A percentile compares a stretch with the other conserved stretches of the same genome.
phyloP scores from a whole-genome alignment of 2,797 vertebrate species.

The Melanotaenia parkinsoni region DNA sequence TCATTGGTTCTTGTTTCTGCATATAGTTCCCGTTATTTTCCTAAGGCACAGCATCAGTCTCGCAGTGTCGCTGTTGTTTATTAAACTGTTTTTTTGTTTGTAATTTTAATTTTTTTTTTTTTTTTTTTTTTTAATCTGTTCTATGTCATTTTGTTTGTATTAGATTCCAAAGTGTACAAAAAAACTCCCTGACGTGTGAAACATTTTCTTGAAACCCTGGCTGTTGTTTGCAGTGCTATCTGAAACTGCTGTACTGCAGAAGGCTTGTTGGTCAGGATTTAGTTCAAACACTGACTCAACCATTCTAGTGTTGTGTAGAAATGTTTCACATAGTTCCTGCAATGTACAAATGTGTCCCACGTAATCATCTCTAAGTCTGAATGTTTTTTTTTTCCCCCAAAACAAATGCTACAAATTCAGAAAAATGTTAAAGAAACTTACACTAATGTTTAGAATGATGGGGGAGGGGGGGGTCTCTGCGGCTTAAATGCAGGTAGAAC shows the following conservation, averaged over 20 bases:
- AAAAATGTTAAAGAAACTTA: not conserved
- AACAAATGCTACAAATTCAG: not conserved
- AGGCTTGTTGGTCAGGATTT: not conserved
- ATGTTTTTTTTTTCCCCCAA: not conserved
- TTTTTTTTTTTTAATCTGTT: not conserved
- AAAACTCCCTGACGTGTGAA: not conserved
- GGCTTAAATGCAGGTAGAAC: slow-evolving; percentile 5
- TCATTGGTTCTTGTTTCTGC: not conserved
- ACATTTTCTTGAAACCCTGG: not conserved
- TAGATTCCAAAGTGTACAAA: not conserved
- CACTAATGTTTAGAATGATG: not conserved
- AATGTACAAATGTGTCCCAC: not conserved
- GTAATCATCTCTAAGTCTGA: not conserved
- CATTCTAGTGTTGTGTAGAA: slow-evolving; percentile 25
- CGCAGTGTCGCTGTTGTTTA: not conserved
- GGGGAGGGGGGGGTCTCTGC: not conserved
- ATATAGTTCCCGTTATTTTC: not conserved
- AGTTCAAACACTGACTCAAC: slow-evolving; percentile 4
- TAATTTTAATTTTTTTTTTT: too few species aligned
- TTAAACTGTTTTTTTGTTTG: too few species aligned
- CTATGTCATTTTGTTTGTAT: not conserved
- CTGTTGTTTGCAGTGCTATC: slow-evolving; percentile 4
- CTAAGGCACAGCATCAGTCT: not conserved
- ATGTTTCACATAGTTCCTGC: slow-evolving; percentile 18
- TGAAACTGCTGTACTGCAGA: slow-evolving; percentile 1